A percentile compares a stretch with the other conserved stretches of the same genome.
These are phyloP conservation scores for Zophobas atratus DNA, from an alignment of 1,140 invertebrate species.

Conservation along the genomic window DNA sequence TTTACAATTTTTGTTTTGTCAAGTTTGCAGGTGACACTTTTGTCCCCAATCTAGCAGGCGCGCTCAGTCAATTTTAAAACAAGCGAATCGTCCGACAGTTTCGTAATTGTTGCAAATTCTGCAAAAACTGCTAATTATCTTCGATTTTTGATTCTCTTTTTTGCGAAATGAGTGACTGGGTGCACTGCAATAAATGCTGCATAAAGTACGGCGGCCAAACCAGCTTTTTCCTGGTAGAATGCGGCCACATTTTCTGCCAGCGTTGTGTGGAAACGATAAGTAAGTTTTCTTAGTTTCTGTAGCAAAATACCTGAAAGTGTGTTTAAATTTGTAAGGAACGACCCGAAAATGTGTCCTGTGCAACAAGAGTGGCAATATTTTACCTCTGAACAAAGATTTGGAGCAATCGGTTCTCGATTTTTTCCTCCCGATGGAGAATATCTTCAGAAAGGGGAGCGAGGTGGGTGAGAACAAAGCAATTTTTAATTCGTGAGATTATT, in stretches of 20 bases:
- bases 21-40: no score
- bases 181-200: constrained; percentile 63
- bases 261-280: constrained; percentile 55
- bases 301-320: background rate
- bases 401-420: constrained; percentile 52
- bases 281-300: constrained; percentile 40
- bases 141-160: constrained; percentile 11
- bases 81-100: background rate
- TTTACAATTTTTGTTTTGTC: no score
- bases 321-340: constrained; percentile 47
- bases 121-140: background rate
- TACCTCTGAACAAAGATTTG: constrained; percentile 58
- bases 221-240: constrained; percentile 59
- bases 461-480: constrained; percentile 25
- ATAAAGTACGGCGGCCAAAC: constrained; percentile 46
- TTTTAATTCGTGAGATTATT: background rate
- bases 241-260: constrained; percentile 62
- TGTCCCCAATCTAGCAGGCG: background rate
- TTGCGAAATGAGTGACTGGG: constrained; percentile 56
- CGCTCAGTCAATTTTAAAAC: constrained; percentile 8
- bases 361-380: constrained; percentile 47
- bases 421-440: constrained; percentile 54
- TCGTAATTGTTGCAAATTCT: background rate
- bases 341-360: constrained; percentile 54
- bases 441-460: constrained; percentile 52